Evolutionary conservation across 1,140 invertebrate genomes (phyloP).

Genomic region (Macrobrachium nipponense): DNA sequence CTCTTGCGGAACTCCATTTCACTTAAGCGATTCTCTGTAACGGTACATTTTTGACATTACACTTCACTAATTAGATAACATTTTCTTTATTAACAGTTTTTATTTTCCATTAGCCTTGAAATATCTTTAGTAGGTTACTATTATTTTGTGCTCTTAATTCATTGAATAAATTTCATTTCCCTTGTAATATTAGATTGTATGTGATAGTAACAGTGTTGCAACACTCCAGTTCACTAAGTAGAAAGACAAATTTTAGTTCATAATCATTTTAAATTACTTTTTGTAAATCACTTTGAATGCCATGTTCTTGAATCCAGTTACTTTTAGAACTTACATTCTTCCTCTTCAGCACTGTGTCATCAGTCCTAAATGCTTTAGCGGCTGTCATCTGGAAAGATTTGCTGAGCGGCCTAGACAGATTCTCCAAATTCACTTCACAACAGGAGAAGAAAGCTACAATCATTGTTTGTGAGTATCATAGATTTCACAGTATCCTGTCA

Average conservation of each 20-base stretch:
- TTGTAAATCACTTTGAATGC: not conserved
- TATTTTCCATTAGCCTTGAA: too few species aligned
- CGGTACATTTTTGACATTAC: too few species aligned
- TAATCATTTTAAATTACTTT: not conserved
- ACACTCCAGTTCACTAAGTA: too few species aligned
- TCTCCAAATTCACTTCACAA: not conserved
- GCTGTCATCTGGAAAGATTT: slow-evolving; percentile 39
- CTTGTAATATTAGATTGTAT: too few species aligned
- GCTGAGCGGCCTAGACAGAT: not conserved
- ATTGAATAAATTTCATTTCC: too few species aligned
- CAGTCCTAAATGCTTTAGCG: slow-evolving; percentile 22
- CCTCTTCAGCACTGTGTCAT: slow-evolving; percentile 29
- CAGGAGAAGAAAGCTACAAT: slow-evolving; percentile 30
- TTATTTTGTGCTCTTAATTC: too few species aligned
- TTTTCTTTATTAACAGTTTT: too few species aligned
- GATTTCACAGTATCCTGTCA: not conserved
- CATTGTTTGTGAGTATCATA: slow-evolving; percentile 22
- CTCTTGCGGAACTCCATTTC: not conserved
- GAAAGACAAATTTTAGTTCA: too few species aligned
- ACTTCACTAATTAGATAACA: too few species aligned
- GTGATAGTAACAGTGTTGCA: too few species aligned
- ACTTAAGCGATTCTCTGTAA: too few species aligned
- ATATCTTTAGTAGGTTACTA: too few species aligned
- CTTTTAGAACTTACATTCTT: not conserved
- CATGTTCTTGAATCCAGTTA: not conserved